Evolutionary conservation across 2,797 vertebrate genomes (phyloP).

Genomic region (Arremon brunneinucha): DNA sequence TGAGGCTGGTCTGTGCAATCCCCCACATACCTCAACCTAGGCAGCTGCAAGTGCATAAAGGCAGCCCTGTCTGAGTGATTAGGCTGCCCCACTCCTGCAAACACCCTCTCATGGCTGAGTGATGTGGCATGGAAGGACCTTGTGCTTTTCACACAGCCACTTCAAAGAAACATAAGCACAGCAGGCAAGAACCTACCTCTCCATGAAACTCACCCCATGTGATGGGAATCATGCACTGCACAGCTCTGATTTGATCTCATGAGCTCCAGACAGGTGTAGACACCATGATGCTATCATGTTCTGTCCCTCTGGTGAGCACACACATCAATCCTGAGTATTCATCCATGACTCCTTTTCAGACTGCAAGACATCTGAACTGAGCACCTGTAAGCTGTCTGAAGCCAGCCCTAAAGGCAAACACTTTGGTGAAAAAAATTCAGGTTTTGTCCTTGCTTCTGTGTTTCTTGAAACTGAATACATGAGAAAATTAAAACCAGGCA

Average conservation of each 20-base stretch:
- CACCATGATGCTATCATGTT: not conserved
- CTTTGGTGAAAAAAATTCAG: not conserved
- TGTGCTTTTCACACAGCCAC: not conserved
- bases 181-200: not conserved
- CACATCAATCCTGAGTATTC: not conserved
- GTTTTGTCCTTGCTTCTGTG: not conserved
- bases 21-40: not conserved
- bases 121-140: not conserved
- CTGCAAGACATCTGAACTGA: not conserved
- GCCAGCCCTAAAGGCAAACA: not conserved
- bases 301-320: not conserved
- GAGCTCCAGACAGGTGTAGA: not conserved
- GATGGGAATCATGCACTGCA: not conserved
- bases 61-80: not conserved
- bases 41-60: conserved; percentile 13
- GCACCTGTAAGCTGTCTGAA: not conserved
- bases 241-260: not conserved
- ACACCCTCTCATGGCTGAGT: not conserved
- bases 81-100: not conserved
- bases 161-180: not conserved
- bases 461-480: not conserved
- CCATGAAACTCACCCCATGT: not conserved
- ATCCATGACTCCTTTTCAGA: not conserved
- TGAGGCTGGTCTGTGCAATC: not conserved
- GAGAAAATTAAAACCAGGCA: not conserved